A percentile compares a stretch with the other conserved stretches of the same genome.
phyloP scores from a whole-genome alignment of 1,140 invertebrate genomes.

The Cyclina sinensis region DNA sequence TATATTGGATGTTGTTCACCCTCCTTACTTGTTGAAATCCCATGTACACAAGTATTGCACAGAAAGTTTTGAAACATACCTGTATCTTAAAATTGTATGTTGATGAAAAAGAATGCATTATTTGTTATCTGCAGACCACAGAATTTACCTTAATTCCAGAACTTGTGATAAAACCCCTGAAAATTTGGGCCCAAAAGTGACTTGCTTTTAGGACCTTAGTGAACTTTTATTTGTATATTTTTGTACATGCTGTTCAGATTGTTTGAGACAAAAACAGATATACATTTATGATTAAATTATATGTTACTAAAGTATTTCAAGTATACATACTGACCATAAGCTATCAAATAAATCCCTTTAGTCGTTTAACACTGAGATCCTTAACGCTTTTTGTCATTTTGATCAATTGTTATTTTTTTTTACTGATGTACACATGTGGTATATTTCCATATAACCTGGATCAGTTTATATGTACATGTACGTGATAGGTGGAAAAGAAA shows the following conservation, averaged over 20 bases:
- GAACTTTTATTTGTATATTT: conserved; percentile 30
- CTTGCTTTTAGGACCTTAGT: background rate
- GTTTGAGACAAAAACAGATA: background rate
- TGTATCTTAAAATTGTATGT: background rate
- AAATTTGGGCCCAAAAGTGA: conserved; percentile 30
- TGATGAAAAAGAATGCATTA: background rate
- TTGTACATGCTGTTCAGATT: conserved; percentile 7
- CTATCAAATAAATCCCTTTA: no score
- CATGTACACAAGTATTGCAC: background rate
- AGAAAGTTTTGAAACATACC: background rate
- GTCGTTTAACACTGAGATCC: no score
- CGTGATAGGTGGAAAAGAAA: no score
- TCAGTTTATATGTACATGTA: no score
- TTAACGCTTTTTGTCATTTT: no score
- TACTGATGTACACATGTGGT: no score
- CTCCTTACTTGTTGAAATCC: background rate
- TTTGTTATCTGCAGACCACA: conserved; percentile 7
- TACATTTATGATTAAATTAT: no score
- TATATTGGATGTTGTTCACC: background rate
- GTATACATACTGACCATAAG: no score
- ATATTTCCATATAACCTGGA: no score
- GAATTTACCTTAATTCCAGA: conserved; percentile 17
- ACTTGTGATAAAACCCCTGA: conserved; percentile 13
- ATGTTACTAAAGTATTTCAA: no score
- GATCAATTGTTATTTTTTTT: no score